Evolutionary conservation across 2,888 invertebrate species (phyloP).

Genomic region (Limnephilus auricula): DNA sequence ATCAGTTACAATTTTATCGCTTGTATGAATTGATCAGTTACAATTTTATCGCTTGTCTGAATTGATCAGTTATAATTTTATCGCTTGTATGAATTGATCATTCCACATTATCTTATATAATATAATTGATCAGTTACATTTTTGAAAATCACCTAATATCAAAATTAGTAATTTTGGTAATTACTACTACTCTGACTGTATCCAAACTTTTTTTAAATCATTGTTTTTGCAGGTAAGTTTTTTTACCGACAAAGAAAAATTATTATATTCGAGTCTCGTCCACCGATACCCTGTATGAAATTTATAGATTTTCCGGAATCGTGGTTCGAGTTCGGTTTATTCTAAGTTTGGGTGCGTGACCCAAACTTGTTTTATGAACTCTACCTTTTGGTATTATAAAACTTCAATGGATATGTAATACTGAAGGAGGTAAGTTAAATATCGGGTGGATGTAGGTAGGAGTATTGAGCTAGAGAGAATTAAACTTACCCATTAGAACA

Average conservation of each 20-base stretch:
- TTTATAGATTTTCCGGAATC: neutral
- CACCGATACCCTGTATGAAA: slow-evolving; percentile 4
- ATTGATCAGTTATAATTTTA: too few relatives aligned
- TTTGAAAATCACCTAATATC: too few relatives aligned
- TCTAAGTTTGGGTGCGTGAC: slow-evolving; percentile 8
- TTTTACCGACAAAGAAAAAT: neutral
- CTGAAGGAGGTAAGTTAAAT: neutral
- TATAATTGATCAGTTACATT: too few relatives aligned
- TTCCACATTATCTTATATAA: too few relatives aligned
- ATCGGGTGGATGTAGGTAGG: neutral
- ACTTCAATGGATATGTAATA: slow-evolving; percentile 6
- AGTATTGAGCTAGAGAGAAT: neutral
- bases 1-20: too few relatives aligned
- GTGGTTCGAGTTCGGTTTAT: slow-evolving; percentile 11
- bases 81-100: too few relatives aligned
- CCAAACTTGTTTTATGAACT: neutral
- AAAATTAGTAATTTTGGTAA: too few relatives aligned
- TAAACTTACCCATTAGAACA: neutral
- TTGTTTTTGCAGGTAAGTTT: neutral
- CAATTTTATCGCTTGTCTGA: too few relatives aligned
- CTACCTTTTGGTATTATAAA: slow-evolving; percentile 21
- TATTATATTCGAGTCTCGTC: neutral
- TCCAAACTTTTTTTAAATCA: too few relatives aligned
- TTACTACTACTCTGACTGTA: too few relatives aligned
- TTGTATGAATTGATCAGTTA: too few relatives aligned